Evolutionary conservation across 2,113 vertebrate species (phyloP), one percentile per base, ranked within the genome.

Genomic region (Lepisosteus oculatus): DNA sequence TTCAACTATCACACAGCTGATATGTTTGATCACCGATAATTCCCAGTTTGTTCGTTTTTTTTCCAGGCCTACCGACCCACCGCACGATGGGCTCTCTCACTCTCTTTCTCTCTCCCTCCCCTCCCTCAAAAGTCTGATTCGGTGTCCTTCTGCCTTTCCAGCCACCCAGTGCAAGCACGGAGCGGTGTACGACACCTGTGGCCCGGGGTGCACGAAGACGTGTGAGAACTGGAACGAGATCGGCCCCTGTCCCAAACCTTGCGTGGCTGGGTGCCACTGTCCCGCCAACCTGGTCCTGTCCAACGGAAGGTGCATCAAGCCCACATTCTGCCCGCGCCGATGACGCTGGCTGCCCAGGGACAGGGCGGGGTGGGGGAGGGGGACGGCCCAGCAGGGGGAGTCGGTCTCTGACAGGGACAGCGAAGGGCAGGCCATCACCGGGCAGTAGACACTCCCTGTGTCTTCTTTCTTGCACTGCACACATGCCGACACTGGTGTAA

Each of bases 191-290:
- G 93, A 98, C 68, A 98, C 96, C n/a, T 99, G 97, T 8, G 96
- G 97, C 0, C 97, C 96, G 0, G 96, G 96, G 74, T 99, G 97
- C 74, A 85, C 93, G 75, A 99, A 98, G 86, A 98, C 95, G 12
- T 99, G 97, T 61, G 94, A 96, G 85, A 98, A 97, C 92, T 99
- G 97, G 96, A 99, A 99, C 2, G 97, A 99, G 87, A 97, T 99
- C 0, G 92, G 95, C 0, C 95, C 94, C 0, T 99, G 97, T 81
- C 86, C 79, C 72, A 95, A 93, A 76, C 94, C 96, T 0, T 99
- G 97, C 0, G 2, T 99, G 29, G 97, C 97, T 0, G 97, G 97
- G 4, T 99, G 97, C 86, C 97, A 99, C 85, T 99, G 97, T 44
- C 97, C 96, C 0, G 96, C 97, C 55, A 95, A 95, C 82, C 77